A percentile compares a stretch with the other conserved stretches of the same genome.
Conservation (phyloP, 2,113 vertebrate genomes). For the Motacilla tschutschensis region DNA sequence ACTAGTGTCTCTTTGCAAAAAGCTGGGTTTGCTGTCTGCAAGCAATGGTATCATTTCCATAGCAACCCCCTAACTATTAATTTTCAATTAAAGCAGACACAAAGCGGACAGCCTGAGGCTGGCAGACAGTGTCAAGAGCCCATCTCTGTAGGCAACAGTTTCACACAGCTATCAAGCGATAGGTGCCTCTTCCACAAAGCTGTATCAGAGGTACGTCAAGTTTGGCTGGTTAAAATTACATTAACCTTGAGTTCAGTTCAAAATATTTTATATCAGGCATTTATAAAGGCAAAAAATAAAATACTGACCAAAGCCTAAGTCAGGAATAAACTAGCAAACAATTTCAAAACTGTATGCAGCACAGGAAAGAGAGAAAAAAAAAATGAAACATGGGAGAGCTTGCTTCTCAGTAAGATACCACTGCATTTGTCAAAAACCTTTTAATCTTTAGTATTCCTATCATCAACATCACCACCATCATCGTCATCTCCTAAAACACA, state of each 20-base stretch:
- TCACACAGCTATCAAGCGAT: slow-evolving; percentile 82
- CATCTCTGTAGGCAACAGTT: slow-evolving; percentile 86
- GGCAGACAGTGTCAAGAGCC: slow-evolving; percentile 88
- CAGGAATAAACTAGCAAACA: slow-evolving; percentile 69
- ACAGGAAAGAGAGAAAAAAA: neutral
- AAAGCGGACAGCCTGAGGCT: slow-evolving; percentile 86
- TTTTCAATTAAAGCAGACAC: slow-evolving; percentile 96
- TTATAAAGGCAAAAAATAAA: slow-evolving; percentile 63
- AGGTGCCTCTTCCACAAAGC: slow-evolving; percentile 78
- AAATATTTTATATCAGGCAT: slow-evolving; percentile 71
- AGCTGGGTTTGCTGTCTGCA: slow-evolving; percentile 86
- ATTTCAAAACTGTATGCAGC: slow-evolving; percentile 48
- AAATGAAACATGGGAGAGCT: neutral
- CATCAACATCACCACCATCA: neutral
- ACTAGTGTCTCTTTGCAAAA: slow-evolving; percentile 94
- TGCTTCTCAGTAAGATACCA: slow-evolving; percentile 2
- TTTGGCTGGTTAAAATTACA: slow-evolving; percentile 81
- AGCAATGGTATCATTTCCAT: slow-evolving; percentile 89
- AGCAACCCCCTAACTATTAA: slow-evolving; percentile 91
- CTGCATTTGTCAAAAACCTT: slow-evolving; percentile 25
- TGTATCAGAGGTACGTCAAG: slow-evolving; percentile 77
- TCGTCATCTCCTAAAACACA: slow-evolving; percentile 34
- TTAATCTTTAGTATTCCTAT: neutral
- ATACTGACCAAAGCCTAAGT: slow-evolving; percentile 40
- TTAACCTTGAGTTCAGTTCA: slow-evolving; percentile 81